Base-by-base conservation (phyloP, 1,140 invertebrate genomes). In the Ceratina japonica region DNA sequence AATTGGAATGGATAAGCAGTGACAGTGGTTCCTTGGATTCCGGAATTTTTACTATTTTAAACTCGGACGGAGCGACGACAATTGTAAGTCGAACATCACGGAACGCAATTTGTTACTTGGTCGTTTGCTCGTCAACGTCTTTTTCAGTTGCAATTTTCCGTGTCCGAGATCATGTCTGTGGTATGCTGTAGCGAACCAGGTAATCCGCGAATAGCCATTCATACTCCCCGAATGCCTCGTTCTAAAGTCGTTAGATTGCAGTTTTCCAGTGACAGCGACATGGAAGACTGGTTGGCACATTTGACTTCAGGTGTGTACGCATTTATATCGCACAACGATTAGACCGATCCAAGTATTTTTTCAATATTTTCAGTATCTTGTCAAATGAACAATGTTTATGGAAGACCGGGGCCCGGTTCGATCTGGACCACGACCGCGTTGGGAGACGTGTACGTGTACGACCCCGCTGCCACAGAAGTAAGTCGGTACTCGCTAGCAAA, bases 221-320 rank as follows among this genome's bases (percentile, higher is more conserved):
- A 96, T 87, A 95, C 95, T 4, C 94, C 96, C 16, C 92, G 94
- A 82, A 91, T 96, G 85, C 91, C 93, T 10, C 81, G 88, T 51
- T 91, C 88, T 10, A 91, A 92, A 84, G 86, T 91, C 70, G 92
- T 97, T 12, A 94, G 95, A 90, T 91, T 97, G 75, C 94, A 96
- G 91, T 96, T 97, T 91, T 91, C 93, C 22, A 95, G 95, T 84
- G 97, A 97, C 91, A 94, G 94, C 58, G 96, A 97, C 91, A 94
- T 97, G 91, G 96, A 97, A 92, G 97, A 98, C 89, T 98, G 97
- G 97, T 94, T 97, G 64, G 94, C 95, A 54, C 94, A 97, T 87
- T 93, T 97, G 77, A 94, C 94, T n/a, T 94, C 93, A 87, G 95
- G 95, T 93, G 87, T 76, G 8, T 24, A 37, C 49, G 15, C 61